A percentile compares a stretch with the other conserved stretches of the same genome.
Evolutionary conservation across 2,888 invertebrate genomes (phyloP).

Genomic region (Eulithis testata): DNA sequence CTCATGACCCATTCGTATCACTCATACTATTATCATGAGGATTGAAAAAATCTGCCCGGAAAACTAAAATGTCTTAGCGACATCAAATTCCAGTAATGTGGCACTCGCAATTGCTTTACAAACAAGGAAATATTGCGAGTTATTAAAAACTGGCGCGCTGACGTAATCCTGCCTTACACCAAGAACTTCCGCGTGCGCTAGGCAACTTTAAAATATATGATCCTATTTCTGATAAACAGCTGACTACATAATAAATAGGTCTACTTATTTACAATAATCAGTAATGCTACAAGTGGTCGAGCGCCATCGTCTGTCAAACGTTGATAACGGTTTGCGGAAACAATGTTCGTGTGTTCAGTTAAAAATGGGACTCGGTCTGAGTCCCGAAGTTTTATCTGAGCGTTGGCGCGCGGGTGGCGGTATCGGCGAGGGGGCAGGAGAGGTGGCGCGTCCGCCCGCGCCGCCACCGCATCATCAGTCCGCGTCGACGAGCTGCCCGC

Average conservation of each 20-base stretch:
- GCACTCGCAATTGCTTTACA: conserved; percentile 61
- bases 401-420: conserved; percentile 59
- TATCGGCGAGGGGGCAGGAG: conserved; percentile 51
- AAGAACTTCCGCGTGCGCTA: conserved; percentile 80
- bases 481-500: conserved; percentile 80
- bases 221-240: conserved; percentile 40
- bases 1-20: conserved; percentile 32
- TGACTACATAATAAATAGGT: conserved; percentile 14
- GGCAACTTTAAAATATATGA: conserved; percentile 49
- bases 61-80: conserved; percentile 42
- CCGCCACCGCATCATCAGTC: conserved; percentile 80
- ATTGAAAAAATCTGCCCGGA: conserved; percentile 26
- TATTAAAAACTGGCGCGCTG: conserved; percentile 81
- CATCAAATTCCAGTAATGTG: conserved; percentile 53
- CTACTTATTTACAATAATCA: conserved; percentile 31
- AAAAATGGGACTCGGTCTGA: conserved; percentile 78
- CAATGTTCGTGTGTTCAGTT: conserved; percentile 65
- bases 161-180: conserved; percentile 73
- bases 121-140: conserved; percentile 80
- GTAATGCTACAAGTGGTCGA: conserved; percentile 49
- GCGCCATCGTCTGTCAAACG: conserved; percentile 51
- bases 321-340: conserved; percentile 76
- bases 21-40: conserved; percentile 8
- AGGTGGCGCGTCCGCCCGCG: conserved; percentile 77
- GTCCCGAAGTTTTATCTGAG: conserved; percentile 81